Conservation (phyloP, 2,888 invertebrate genomes). For the Augochlorella aurata region DNA sequence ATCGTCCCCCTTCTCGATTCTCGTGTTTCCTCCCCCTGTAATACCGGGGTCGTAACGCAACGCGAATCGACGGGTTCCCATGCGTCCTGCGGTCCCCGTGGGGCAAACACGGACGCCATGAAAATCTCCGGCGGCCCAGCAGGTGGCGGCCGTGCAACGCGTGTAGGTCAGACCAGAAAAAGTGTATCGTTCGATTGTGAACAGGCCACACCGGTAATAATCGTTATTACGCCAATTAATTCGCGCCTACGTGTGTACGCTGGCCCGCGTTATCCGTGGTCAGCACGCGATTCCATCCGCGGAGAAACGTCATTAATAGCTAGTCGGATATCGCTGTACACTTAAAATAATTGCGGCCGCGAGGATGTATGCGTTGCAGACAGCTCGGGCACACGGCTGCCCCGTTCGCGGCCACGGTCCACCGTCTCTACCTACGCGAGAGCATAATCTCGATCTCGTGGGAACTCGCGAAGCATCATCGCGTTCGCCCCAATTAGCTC, state of each 20-base stretch:
- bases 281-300: constrained; percentile 69
- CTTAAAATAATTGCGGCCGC: constrained; percentile 68
- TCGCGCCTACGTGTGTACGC: constrained; percentile 64
- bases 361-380: constrained; percentile 27
- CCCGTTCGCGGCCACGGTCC: constrained; percentile 15
- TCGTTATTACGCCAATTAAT: constrained; percentile 69
- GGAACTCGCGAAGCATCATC: constrained; percentile 53
- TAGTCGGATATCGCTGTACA: constrained; percentile 68
- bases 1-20: not conserved
- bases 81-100: constrained; percentile 24
- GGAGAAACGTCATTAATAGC: constrained; percentile 70
- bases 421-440: constrained; percentile 5
- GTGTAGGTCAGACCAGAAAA: constrained; percentile 29
- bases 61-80: no score
- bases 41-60: no score
- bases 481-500: constrained; percentile 61
- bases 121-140: constrained; percentile 58
- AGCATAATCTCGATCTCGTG: constrained; percentile 69
- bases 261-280: constrained; percentile 58
- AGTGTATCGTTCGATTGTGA: constrained; percentile 55
- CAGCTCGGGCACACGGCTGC: not conserved
- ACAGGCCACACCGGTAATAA: constrained; percentile 56
- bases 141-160: constrained; percentile 42
- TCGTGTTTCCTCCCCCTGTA: no score
- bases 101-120: constrained; percentile 32